These are phyloP conservation scores for Lasioglossum calceatum DNA, from an alignment of 2,888 invertebrate genomes.

Conservation along the genomic window DNA sequence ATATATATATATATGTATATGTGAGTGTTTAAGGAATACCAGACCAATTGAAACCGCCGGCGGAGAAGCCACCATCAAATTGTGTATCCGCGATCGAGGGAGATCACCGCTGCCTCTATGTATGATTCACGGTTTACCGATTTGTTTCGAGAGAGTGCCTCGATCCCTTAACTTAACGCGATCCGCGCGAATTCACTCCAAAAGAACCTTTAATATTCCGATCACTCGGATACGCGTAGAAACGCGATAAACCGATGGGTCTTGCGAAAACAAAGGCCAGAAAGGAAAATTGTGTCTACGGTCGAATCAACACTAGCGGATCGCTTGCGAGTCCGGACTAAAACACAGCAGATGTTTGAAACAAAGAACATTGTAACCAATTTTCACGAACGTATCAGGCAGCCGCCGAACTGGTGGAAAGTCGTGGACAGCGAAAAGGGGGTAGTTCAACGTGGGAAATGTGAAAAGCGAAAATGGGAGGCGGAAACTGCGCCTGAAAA, in stretches of 20 bases:
- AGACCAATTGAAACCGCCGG: conserved; percentile 71
- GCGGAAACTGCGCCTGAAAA: neutral
- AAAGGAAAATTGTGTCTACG: neutral
- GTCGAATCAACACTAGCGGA: neutral
- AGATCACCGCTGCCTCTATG: neutral
- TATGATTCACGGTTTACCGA: neutral
- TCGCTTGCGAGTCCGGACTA: neutral
- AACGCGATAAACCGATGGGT: neutral
- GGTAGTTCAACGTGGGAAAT: neutral
- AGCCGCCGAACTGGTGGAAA: neutral
- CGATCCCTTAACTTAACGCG: conserved; percentile 19
- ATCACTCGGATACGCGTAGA: neutral
- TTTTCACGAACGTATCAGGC: neutral
- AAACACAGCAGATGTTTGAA: neutral
- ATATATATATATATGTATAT: conserved; percentile 75
- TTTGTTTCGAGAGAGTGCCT: neutral
- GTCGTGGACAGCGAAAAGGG: neutral
- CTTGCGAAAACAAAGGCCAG: neutral
- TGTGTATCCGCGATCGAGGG: conserved; percentile 36
- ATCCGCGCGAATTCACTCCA: neutral
- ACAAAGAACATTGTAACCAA: neutral
- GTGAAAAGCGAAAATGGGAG: neutral
- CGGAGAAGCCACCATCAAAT: conserved; percentile 79
- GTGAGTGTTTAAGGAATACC: conserved; percentile 78
- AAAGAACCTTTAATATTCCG: neutral